Percentiles rank a stretch among this genome's conserved stretches.
phyloP scores from a whole-genome alignment of 2,113 vertebrate genomes.

The Chauna torquata region DNA sequence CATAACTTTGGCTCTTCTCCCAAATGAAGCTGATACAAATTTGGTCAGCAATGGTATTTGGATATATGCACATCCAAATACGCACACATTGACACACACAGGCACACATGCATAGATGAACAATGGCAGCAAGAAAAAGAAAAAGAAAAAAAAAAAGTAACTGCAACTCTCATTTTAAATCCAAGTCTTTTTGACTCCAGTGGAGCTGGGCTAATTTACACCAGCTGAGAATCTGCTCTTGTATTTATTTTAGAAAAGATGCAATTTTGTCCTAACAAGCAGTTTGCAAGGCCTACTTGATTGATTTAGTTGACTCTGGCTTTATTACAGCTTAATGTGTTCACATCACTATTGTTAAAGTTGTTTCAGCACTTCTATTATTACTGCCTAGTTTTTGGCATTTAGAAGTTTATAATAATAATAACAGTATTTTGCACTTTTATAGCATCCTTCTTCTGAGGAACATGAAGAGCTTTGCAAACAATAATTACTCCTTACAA shows the following conservation, averaged over 20 bases:
- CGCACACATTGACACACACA: background rate
- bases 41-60: background rate
- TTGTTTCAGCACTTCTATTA: constrained; percentile 73
- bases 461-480: constrained; percentile 32
- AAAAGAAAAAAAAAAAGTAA: background rate
- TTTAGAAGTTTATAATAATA: constrained; percentile 67
- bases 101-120: background rate
- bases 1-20: background rate
- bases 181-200: constrained; percentile 41
- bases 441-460: constrained; percentile 61
- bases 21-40: background rate
- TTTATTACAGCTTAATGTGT: constrained; percentile 67
- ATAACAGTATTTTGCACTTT: constrained; percentile 64
- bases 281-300: constrained; percentile 63
- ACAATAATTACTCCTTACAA: constrained; percentile 53
- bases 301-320: constrained; percentile 71
- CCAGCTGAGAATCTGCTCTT: constrained; percentile 63
- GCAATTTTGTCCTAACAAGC: constrained; percentile 68
- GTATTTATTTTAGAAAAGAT: constrained; percentile 70
- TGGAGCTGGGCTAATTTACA: constrained; percentile 63
- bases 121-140: constrained; percentile 34
- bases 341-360: constrained; percentile 71
- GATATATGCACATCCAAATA: background rate
- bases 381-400: constrained; percentile 65
- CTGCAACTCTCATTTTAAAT: constrained; percentile 23